These are phyloP conservation scores for Poeciliopsis retropinna DNA, from an alignment of 2,113 vertebrate species.

Conservation along the genomic window DNA sequence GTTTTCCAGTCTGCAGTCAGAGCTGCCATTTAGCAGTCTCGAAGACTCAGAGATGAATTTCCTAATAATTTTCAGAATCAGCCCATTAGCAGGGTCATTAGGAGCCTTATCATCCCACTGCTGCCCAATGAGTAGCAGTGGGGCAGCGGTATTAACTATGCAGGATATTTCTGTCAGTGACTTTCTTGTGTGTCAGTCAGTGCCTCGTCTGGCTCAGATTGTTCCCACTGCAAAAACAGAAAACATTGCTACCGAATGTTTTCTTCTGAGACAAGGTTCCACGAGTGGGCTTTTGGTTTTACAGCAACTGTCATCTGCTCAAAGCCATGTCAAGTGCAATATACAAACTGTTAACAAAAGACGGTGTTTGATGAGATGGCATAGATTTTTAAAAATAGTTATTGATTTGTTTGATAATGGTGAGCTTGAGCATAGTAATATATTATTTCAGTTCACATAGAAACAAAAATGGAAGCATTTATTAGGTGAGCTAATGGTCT, in stretches of 20 bases:
- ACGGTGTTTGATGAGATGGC: neutral
- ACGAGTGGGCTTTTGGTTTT: neutral
- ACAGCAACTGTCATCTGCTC: constrained; percentile 2
- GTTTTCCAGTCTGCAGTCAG: neutral
- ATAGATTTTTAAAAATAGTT: neutral
- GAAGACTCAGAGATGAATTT: constrained; percentile 1
- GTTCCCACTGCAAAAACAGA: neutral
- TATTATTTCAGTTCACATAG: no score
- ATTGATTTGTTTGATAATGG: no score
- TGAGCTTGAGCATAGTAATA: no score
- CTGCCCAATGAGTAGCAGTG: constrained; percentile 4
- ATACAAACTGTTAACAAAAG: neutral
- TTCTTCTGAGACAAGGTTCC: constrained; percentile 4
- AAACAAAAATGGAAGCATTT: no score
- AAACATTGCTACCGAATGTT: neutral
- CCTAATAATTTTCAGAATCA: constrained; percentile 12
- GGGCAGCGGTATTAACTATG: constrained; percentile 14
- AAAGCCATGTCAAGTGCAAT: neutral
- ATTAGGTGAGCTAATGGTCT: no score
- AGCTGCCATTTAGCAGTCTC: neutral
- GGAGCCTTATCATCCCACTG: neutral
- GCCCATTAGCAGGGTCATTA: neutral
- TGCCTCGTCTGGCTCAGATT: neutral
- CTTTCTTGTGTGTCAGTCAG: neutral
- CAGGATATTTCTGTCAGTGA: constrained; percentile 20